phyloP scores from a whole-genome alignment of 2,888 invertebrate species.

The Pteria penguin region DNA sequence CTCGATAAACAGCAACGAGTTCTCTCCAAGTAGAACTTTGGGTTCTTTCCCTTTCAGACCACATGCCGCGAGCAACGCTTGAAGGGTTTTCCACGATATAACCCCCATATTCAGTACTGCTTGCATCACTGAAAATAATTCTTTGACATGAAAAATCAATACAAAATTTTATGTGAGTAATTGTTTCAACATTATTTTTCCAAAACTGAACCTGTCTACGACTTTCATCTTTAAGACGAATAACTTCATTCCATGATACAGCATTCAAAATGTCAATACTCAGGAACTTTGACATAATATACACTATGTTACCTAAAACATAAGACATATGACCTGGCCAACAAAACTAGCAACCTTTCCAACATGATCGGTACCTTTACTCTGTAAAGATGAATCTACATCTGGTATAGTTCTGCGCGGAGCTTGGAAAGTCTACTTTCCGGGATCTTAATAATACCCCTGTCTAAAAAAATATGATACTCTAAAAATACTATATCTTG shows the following conservation, averaged over 20 bases:
- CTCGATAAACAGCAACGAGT: conserved; percentile 31
- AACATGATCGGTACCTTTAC: conserved; percentile 14
- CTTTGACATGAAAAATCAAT: background rate
- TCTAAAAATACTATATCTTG: conserved; percentile 31
- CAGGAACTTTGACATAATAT: conserved; percentile 48
- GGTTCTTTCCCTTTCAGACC: conserved; percentile 31
- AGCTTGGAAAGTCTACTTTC: conserved; percentile 20
- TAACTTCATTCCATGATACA: conserved; percentile 22
- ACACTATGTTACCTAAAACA: conserved; percentile 44
- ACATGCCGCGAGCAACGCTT: conserved; percentile 42
- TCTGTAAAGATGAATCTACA: background rate
- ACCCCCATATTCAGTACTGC: conserved; percentile 36
- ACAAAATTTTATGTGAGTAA: conserved; percentile 23
- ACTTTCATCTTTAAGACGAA: conserved; percentile 24
- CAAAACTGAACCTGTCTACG: conserved; percentile 30
- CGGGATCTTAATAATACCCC: conserved; percentile 27
- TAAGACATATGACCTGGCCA: conserved; percentile 47
- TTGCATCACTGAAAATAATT: conserved; percentile 39
- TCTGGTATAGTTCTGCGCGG: conserved; percentile 7
- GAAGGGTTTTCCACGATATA: conserved; percentile 29
- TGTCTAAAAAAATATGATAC: conserved; percentile 4
- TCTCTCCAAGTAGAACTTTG: conserved; percentile 50
- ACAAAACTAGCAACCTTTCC: conserved; percentile 47
- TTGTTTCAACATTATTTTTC: background rate
- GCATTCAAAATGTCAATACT: conserved; percentile 40